Conservation (phyloP, 2,113 vertebrate genomes). For the Dolichallabes microphthalmus region DNA sequence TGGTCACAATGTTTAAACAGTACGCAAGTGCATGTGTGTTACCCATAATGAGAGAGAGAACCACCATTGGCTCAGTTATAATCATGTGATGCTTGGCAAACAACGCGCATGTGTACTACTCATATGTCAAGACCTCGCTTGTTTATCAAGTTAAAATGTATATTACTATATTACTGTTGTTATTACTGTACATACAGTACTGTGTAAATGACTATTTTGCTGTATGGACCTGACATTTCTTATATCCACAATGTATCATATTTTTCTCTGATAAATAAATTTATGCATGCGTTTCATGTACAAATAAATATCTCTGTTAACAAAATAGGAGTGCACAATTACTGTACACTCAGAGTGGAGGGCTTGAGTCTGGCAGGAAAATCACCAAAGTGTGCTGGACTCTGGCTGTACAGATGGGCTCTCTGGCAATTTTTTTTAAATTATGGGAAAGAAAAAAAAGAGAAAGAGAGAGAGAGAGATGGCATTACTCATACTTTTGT, state of each 20-base stretch:
- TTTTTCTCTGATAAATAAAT: not conserved
- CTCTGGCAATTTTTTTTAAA: not conserved
- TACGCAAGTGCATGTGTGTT: too few species aligned
- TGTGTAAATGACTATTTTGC: not conserved
- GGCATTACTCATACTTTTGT: slow-evolving; percentile 30
- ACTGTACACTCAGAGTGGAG: not conserved
- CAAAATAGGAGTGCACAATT: not conserved
- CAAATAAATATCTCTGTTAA: not conserved
- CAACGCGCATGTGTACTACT: too few species aligned
- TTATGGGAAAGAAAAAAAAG: not conserved
- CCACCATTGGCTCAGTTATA: too few species aligned
- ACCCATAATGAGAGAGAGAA: too few species aligned
- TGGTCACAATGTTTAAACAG: too few species aligned
- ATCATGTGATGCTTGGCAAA: too few species aligned
- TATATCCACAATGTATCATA: not conserved
- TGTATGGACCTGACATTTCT: not conserved
- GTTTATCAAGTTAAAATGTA: too few species aligned
- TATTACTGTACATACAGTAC: not conserved
- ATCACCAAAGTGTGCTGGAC: not conserved
- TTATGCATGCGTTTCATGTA: not conserved
- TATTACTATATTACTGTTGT: too few species aligned
- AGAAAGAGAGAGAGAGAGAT: not conserved
- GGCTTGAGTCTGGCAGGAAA: not conserved
- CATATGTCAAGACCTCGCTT: too few species aligned
- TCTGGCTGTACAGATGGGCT: not conserved